Evolutionary conservation across 2,888 invertebrate genomes (phyloP).

Genomic region (Leucozona laternaria): DNA sequence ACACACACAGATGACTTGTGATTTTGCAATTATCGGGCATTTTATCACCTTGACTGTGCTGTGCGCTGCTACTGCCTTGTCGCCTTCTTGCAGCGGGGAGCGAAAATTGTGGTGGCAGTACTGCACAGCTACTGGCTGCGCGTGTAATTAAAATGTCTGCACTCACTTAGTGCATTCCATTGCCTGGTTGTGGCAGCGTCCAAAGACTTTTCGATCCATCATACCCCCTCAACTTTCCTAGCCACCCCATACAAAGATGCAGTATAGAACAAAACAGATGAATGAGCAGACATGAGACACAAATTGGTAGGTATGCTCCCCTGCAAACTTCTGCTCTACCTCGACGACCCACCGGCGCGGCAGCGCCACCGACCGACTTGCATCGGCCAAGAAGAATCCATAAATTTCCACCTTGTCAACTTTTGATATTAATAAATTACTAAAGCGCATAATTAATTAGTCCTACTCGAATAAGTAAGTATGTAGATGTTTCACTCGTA

Average conservation of each 20-base stretch:
- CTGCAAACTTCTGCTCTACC: constrained; percentile 22
- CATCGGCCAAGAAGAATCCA: constrained; percentile 78
- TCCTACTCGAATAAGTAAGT: constrained; percentile 71
- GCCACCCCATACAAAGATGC: constrained; percentile 62
- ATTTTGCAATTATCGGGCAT: constrained; percentile 81
- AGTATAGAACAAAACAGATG: constrained; percentile 76
- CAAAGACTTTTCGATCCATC: constrained; percentile 66
- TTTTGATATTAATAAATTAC: constrained; percentile 84
- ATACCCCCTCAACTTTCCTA: constrained; percentile 77
- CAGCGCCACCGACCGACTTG: not conserved
- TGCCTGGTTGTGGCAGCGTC: constrained; percentile 54
- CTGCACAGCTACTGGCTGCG: constrained; percentile 62
- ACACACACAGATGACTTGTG: constrained; percentile 23
- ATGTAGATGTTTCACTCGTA: constrained; percentile 50
- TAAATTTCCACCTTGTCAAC: constrained; percentile 84
- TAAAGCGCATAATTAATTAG: constrained; percentile 84
- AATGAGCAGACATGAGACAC: constrained; percentile 73
- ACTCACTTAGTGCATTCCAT: constrained; percentile 74
- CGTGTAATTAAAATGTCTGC: constrained; percentile 83
- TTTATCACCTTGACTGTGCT: constrained; percentile 80
- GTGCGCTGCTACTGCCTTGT: not conserved
- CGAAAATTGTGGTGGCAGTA: constrained; percentile 43
- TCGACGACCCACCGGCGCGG: not conserved
- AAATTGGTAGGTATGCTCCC: constrained; percentile 47
- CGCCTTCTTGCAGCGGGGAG: constrained; percentile 23